Evolutionary conservation across 2,888 invertebrate genomes (phyloP), one percentile per base, ranked within the genome.

Genomic region (Thera obeliscata): DNA sequence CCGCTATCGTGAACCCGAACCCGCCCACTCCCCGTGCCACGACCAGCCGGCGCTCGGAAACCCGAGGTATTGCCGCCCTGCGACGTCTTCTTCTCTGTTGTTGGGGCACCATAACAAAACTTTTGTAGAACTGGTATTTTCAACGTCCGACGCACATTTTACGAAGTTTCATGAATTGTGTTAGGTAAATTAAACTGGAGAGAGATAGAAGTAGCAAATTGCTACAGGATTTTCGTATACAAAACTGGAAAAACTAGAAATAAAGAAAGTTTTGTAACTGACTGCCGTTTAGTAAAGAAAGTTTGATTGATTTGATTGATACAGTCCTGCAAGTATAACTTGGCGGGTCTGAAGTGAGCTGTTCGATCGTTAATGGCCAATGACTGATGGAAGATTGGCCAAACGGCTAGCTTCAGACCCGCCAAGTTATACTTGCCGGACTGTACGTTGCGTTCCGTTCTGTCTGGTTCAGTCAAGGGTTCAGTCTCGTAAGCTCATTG

Each of bases 1-100:
- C 99, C 2, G 98, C 98, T 82, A 99, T 98, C 35, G 99, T 99
- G 85, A 99, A 99, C n/a, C 99, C 99, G 86, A 98, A 99, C 7
- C 99, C 99, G 80, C 97, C 97, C 69, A 95, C 95, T 2, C 98
- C 98, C 72, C 98, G 94, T 7, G 96, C 95, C 54, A 99, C 96
- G 81, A 98, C 97, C 64, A 98, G 97, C 46, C 96, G 96, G 73
- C 97, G 95, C 72, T 97, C 96, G 49, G 97, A 96, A 67, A 87
- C 88, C 73, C 91, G 84, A 22, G 85, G 84, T 67, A 91, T 76
- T 57, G 85, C 89, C 55, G 88, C 89, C 55, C 93, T 83, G 56
- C 93, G 88, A 71, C 93, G 87, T 82, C 93, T 87, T 71, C 93
- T 84, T 63, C 93, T 83, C 74, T 92, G 93, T 81, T 93, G 93